Conservation (phyloP, 1,140 invertebrate genomes). For the Cyphomyrmex costatus region DNA sequence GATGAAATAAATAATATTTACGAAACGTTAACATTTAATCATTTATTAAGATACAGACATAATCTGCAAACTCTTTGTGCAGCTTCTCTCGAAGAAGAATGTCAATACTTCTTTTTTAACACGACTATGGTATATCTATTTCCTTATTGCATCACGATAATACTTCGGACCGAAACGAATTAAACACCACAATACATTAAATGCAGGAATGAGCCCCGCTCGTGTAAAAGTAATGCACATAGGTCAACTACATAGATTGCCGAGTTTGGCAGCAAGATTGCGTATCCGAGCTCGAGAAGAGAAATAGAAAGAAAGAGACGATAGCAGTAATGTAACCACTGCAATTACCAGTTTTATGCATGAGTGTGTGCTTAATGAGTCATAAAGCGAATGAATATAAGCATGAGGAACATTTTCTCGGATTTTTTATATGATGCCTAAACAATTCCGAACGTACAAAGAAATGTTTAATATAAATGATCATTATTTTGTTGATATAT, state of each 20-base stretch:
- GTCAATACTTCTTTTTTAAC: not conserved
- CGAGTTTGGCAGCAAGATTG: slow-evolving; percentile 50
- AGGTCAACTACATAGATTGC: slow-evolving; percentile 35
- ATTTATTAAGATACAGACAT: too few relatives aligned
- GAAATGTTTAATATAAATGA: too few relatives aligned
- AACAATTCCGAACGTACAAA: not conserved
- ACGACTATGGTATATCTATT: not conserved
- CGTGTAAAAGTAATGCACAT: slow-evolving; percentile 55
- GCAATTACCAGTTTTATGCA: slow-evolving; percentile 37
- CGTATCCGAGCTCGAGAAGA: slow-evolving; percentile 35
- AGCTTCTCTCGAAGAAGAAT: not conserved
- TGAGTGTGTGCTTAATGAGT: slow-evolving; percentile 32
- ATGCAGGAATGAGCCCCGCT: not conserved
- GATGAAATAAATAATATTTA: too few relatives aligned
- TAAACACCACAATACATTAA: slow-evolving; percentile 31
- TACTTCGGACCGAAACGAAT: not conserved
- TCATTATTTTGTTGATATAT: too few relatives aligned
- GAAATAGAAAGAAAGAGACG: slow-evolving; percentile 27
- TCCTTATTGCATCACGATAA: slow-evolving; percentile 15
- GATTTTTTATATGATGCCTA: not conserved
- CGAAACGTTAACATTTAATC: too few relatives aligned
- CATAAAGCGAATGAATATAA: not conserved
- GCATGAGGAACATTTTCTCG: not conserved
- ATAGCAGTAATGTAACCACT: not conserved
- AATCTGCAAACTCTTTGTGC: too few relatives aligned